Base-by-base conservation (phyloP, 2,113 vertebrate species). In the Chaenogobius annularis region DNA sequence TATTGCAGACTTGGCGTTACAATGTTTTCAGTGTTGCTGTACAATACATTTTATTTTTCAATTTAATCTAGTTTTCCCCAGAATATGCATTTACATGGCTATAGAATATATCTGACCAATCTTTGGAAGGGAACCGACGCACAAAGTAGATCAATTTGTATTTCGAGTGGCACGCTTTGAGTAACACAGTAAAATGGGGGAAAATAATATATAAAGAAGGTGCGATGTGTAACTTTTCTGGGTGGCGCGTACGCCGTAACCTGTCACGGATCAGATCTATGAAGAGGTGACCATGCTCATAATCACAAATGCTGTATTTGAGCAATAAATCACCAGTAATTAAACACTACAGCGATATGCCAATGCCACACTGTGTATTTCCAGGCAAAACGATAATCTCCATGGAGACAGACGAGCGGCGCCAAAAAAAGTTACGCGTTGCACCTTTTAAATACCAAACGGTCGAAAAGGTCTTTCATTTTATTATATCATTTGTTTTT, bases 1-100 rank as follows among this genome's bases (percentile, higher is more conserved):
- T 61, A 61, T 61, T 61, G 58, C 58, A 61, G 58, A 61, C 58
- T 35, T 19, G 26, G 26, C 35, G 31, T 61, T 17, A 61, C 58
- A 61, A 17, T 61, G 26, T 61, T 61, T 26, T 61, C 58, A 61
- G 58, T 61, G 23, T 35, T 31, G 23, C 58, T 35, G 58, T 61
- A 61, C 58, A 61, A 61, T 61, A 61, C 23, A 8, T 61, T 35
- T 61, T 61, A 1, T 26, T 26, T 61, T 58, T 6, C 22, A 15
- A 3, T 61, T 61, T 61, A 61, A 61, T 61, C 26, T 61, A 61
- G 56, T 23, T 12, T 59, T 59, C 58, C 58, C 58, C 31, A 31
- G 26, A 61, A 61, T 17, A 17, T 35, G 54, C 10, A 4, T 31
- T 23, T 31, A 20, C 26, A 13, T 13, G 22, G 55, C 22, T 67